phyloP scores from a whole-genome alignment of 2,888 invertebrate species.

The Dicyrtomina minuta region DNA sequence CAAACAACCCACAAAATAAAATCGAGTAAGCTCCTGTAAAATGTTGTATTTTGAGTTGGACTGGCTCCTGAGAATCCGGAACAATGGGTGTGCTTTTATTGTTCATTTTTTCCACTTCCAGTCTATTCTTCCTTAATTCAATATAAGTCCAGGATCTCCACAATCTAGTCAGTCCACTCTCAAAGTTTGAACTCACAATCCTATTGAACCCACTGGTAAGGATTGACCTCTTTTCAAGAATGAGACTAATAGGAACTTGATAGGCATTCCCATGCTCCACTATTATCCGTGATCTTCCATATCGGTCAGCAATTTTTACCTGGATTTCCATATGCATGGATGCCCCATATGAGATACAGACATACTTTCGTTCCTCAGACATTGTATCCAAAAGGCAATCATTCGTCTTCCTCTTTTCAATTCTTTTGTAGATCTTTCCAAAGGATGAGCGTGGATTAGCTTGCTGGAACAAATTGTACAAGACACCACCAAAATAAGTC shows the following conservation, averaged over 20 bases:
- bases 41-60: not conserved
- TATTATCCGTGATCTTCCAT: not conserved
- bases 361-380: conserved; percentile 1
- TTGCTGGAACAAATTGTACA: not conserved
- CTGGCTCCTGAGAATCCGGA: not conserved
- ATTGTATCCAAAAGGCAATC: not conserved
- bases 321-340: not conserved
- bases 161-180: not conserved
- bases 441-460: not conserved
- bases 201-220: not conserved
- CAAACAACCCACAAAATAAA: not conserved
- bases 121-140: not conserved
- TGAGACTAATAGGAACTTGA: not conserved
- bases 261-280: not conserved
- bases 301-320: no score
- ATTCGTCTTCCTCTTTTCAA: not conserved
- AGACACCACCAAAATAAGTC: conserved; percentile 5
- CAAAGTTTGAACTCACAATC: not conserved
- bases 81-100: not conserved
- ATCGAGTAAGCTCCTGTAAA: not conserved
- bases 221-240: not conserved
- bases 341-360: not conserved
- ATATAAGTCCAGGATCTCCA: not conserved
- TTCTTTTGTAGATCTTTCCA: not conserved
- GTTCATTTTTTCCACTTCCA: not conserved